phyloP scores from a whole-genome alignment of 2,113 vertebrate species.

The Platichthys flesus region DNA sequence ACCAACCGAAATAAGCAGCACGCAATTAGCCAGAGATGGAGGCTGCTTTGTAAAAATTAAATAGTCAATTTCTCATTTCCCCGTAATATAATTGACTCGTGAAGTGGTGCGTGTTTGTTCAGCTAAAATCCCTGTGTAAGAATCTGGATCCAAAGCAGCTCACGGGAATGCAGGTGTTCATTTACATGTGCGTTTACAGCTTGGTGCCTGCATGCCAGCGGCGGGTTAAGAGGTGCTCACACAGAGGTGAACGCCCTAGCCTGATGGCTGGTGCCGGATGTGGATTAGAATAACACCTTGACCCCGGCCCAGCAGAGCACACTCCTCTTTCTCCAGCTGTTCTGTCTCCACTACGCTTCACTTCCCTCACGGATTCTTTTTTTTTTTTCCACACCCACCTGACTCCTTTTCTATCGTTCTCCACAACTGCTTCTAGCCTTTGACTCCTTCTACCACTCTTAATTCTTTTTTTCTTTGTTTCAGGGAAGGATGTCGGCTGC shows the following conservation, averaged over 20 bases:
- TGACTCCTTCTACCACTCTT: conserved; percentile 61
- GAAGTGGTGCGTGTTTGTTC: conserved; percentile 64
- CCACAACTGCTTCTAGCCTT: conserved; percentile 63
- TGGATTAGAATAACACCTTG: conserved; percentile 60
- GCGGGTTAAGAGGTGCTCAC: conserved; percentile 45
- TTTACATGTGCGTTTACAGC: conserved; percentile 70
- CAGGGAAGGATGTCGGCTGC: conserved; percentile 55
- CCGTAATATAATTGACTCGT: conserved; percentile 74
- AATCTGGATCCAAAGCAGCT: conserved; percentile 56
- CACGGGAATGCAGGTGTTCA: conserved; percentile 79
- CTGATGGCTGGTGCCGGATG: conserved; percentile 37
- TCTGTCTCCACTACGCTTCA: conserved; percentile 49
- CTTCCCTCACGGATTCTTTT: conserved; percentile 50
- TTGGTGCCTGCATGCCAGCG: conserved; percentile 41
- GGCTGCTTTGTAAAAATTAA: conserved; percentile 79
- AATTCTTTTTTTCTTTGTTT: conserved; percentile 73
- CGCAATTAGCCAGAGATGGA: conserved; percentile 75
- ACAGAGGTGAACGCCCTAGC: conserved; percentile 38
- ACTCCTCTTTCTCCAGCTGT: conserved; percentile 55
- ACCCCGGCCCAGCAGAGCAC: conserved; percentile 51
- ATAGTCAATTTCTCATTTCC: conserved; percentile 76
- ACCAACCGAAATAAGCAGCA: conserved; percentile 69
- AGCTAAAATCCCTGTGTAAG: conserved; percentile 60
- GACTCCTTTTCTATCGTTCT: conserved; percentile 64
- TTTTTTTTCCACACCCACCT: conserved; percentile 44